A percentile compares a stretch with the other conserved stretches of the same genome.
Evolutionary conservation across 2,888 invertebrate species (phyloP).

Genomic region (Protonemura montana): DNA sequence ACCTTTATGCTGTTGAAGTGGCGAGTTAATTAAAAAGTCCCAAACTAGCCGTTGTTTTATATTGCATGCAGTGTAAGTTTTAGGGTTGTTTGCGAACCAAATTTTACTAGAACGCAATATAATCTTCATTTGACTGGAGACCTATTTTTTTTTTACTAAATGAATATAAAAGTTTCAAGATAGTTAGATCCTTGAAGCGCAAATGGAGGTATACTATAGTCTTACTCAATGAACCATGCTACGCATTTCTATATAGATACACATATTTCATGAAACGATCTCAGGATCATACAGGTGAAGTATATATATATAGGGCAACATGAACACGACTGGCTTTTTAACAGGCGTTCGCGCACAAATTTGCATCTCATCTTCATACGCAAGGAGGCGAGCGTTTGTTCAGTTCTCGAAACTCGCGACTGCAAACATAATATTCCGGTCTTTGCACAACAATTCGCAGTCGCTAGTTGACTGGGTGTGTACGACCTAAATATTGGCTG

Average conservation of each 20-base stretch:
- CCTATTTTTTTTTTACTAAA: not conserved
- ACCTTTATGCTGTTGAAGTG: not conserved
- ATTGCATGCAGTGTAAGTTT: not conserved
- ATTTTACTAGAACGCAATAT: not conserved
- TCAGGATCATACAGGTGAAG: not conserved
- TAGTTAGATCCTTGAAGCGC: not conserved
- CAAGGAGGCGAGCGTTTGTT: not conserved
- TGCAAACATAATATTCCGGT: not conserved
- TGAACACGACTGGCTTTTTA: not conserved
- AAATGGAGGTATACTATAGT: not conserved
- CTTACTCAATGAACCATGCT: not conserved
- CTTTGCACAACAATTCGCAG: not conserved
- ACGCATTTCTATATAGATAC: not conserved
- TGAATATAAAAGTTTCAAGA: not conserved
- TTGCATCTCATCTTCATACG: constrained; percentile 1
- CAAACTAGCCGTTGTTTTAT: not conserved
- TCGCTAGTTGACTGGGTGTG: not conserved
- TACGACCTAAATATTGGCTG: not conserved
- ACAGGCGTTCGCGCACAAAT: not conserved
- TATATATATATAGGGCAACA: not conserved
- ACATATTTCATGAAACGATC: not conserved
- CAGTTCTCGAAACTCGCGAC: not conserved
- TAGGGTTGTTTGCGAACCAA: not conserved
- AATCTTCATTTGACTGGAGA: not conserved
- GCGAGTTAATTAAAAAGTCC: not conserved